Percentiles rank a stretch among this genome's conserved stretches.
Conservation (phyloP, 1,140 invertebrate genomes). For the Lucilia cuprina region DNA sequence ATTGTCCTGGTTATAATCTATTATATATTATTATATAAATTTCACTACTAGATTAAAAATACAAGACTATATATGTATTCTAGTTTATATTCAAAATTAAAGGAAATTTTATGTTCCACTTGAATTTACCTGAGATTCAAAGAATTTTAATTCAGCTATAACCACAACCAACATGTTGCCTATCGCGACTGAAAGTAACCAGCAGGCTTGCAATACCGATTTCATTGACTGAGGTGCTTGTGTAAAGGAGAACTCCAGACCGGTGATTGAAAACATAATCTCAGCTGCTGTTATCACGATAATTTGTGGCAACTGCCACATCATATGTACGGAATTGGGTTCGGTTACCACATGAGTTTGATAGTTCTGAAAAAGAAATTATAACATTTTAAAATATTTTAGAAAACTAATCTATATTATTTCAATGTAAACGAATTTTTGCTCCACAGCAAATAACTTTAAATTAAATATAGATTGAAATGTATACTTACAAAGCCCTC, state of each 20-base stretch:
- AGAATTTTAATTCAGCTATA: constrained; percentile 68
- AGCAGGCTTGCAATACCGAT: constrained; percentile 87
- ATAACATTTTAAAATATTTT: constrained; percentile 65
- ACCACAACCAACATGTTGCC: constrained; percentile 83
- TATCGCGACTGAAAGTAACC: constrained; percentile 87
- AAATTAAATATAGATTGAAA: too few species aligned
- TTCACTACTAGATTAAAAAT: too few species aligned
- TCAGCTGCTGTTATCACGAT: constrained; percentile 84
- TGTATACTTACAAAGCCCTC: constrained; percentile 36
- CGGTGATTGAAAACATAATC: constrained; percentile 91
- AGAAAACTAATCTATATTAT: neutral
- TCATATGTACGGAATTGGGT: constrained; percentile 77
- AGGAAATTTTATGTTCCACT: neutral
- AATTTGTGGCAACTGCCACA: constrained; percentile 88
- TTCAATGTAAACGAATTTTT: too few species aligned
- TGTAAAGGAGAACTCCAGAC: constrained; percentile 90
- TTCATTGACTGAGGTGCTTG: constrained; percentile 93
- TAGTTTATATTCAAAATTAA: neutral
- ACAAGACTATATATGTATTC: too few species aligned
- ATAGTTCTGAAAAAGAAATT: constrained; percentile 16
- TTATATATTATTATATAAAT: too few species aligned
- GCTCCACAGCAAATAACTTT: too few species aligned
- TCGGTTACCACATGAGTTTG: constrained; percentile 64
- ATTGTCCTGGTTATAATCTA: too few species aligned
- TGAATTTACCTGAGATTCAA: constrained; percentile 41